Conservation (phyloP, 2,888 invertebrate genomes). For the Apamea crenata region DNA sequence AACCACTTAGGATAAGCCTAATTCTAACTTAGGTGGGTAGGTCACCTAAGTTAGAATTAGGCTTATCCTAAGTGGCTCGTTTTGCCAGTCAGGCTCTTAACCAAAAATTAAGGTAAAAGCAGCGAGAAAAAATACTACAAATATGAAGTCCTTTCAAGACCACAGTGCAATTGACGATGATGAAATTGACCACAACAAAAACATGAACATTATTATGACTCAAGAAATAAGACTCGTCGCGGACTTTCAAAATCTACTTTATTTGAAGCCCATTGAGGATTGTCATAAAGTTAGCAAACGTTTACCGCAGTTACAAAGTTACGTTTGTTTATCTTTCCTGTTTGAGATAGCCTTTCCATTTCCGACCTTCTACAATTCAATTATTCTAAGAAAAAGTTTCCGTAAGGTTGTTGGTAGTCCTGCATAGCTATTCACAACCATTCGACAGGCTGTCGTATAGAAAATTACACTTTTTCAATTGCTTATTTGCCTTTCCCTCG, state of each 20-base stretch:
- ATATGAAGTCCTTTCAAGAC: slow-evolving; percentile 1
- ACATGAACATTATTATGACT: slow-evolving; percentile 16
- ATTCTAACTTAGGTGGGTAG: slow-evolving; percentile 7
- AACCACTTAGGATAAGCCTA: slow-evolving; percentile 9
- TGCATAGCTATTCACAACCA: not conserved
- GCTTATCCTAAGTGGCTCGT: not conserved
- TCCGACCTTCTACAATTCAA: slow-evolving; percentile 25
- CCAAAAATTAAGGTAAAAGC: not conserved
- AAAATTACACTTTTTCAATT: not conserved
- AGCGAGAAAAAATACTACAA: not conserved
- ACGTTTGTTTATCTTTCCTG: slow-evolving; percentile 37
- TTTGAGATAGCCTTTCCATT: slow-evolving; percentile 22
- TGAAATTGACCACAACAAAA: slow-evolving; percentile 9
- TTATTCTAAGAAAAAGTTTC: slow-evolving; percentile 34
- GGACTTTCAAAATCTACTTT: slow-evolving; percentile 54
- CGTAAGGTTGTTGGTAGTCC: not conserved
- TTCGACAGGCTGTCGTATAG: not conserved
- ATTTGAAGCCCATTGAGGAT: slow-evolving; percentile 44
- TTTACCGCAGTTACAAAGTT: slow-evolving; percentile 50
- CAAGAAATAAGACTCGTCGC: slow-evolving; percentile 12
- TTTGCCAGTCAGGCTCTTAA: not conserved
- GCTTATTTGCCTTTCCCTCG: not conserved
- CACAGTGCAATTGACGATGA: not conserved
- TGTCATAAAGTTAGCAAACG: slow-evolving; percentile 53
- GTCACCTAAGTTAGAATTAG: slow-evolving; percentile 13